These are phyloP conservation scores for Grammomys dolichurus DNA, from an alignment of 2,113 vertebrate species.

Conservation along the genomic window DNA sequence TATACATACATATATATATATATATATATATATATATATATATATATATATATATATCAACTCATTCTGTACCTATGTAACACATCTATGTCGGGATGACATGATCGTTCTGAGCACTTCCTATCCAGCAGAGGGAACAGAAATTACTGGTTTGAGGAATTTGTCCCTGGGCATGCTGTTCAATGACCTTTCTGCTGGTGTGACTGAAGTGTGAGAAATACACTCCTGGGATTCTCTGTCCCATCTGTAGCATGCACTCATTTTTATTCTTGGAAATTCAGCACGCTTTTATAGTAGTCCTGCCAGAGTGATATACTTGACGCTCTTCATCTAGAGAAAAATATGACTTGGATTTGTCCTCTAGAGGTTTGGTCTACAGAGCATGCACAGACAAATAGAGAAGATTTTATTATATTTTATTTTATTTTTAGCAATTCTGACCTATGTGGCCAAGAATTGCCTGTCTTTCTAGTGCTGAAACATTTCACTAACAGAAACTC, in stretches of 20 bases:
- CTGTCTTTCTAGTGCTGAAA: not conserved
- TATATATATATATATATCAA: not conserved
- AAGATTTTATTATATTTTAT: not conserved
- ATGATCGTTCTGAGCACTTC: not conserved
- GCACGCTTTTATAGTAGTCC: not conserved
- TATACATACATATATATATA: not conserved
- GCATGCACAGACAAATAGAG: not conserved
- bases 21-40: not conserved
- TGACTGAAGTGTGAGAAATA: too few relatives aligned
- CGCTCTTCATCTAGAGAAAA: not conserved
- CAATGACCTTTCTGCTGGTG: too few relatives aligned
- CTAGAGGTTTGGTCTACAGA: not conserved
- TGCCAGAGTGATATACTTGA: not conserved
- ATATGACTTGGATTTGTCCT: not conserved
- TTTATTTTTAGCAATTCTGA: not conserved
- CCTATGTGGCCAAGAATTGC: not conserved
- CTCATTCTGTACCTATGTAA: not conserved
- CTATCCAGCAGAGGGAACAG: not conserved
- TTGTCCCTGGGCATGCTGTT: not conserved
- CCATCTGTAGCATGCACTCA: not conserved
- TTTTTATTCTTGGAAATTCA: not conserved
- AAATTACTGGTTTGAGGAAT: constrained; percentile 3
- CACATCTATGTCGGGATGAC: not conserved
- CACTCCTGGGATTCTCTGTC: not conserved
- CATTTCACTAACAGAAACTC: not conserved